Evolutionary conservation across 2,113 vertebrate species (phyloP).

Genomic region (Brachionichthys hirsutus): DNA sequence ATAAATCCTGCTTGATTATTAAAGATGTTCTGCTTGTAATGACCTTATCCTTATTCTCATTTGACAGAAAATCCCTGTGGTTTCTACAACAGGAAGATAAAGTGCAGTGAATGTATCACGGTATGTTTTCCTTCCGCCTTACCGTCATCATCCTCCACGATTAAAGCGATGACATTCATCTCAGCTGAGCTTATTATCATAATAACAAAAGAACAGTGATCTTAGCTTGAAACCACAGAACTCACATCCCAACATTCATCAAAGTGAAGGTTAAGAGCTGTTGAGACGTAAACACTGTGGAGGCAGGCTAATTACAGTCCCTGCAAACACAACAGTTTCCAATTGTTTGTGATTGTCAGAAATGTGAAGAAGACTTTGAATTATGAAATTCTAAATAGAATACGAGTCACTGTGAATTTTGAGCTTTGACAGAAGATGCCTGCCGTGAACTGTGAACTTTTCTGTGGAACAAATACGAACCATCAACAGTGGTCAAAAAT

Average conservation of each 20-base stretch:
- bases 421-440: too few relatives aligned
- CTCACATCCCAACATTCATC: conserved; percentile 9
- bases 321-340: conserved; percentile 17
- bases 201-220: conserved; percentile 25
- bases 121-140: background rate
- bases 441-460: too few relatives aligned
- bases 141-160: conserved; percentile 2
- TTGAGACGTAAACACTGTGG: conserved; percentile 54
- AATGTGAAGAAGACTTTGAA: too few relatives aligned
- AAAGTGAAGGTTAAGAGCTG: conserved; percentile 30
- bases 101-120: conserved; percentile 1
- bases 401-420: too few relatives aligned
- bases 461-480: too few relatives aligned
- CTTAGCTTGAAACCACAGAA: conserved; percentile 19
- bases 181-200: conserved; percentile 31
- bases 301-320: conserved; percentile 38
- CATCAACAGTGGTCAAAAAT: too few relatives aligned
- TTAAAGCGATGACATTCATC: conserved; percentile 17
- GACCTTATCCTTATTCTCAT: background rate
- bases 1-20: background rate
- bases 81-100: conserved; percentile 18
- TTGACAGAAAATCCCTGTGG: conserved; percentile 3
- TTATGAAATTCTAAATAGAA: too few relatives aligned
- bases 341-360: conserved; percentile 11
- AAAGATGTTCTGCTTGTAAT: background rate